A percentile compares a stretch with the other conserved stretches of the same genome.
phyloP scores from a whole-genome alignment of 1,140 invertebrate species.

The Scaptodrosophila lebanonensis region DNA sequence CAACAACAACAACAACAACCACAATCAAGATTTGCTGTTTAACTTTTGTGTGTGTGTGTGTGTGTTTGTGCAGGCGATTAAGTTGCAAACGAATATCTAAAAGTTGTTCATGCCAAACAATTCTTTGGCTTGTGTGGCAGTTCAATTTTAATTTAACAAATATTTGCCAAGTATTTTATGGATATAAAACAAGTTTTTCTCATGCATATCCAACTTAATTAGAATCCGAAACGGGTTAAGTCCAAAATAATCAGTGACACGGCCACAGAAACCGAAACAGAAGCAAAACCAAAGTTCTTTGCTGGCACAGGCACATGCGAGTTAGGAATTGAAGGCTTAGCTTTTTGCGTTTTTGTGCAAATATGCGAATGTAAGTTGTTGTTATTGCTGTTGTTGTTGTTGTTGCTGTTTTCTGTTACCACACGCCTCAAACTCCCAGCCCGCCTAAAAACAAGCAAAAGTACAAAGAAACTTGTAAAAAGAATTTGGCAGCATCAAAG shows the following conservation, averaged over 20 bases:
- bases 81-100: conserved; percentile 36
- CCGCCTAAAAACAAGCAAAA: conserved; percentile 20
- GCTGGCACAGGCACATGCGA: too few species aligned
- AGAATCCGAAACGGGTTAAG: conserved; percentile 41
- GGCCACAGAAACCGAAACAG: conserved; percentile 17
- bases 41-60: background rate
- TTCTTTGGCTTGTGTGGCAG: conserved; percentile 30
- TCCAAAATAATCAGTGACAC: conserved; percentile 41
- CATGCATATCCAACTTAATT: conserved; percentile 45
- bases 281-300: conserved; percentile 28
- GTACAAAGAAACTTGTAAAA: conserved; percentile 65
- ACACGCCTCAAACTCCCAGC: background rate
- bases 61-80: conserved; percentile 43
- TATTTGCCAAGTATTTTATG: conserved; percentile 23
- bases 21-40: conserved; percentile 1
- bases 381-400: background rate
- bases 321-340: too few species aligned
- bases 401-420: conserved; percentile 6
- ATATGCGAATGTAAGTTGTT: conserved; percentile 14
- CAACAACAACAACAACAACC: conserved; percentile 26
- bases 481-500: conserved; percentile 73
- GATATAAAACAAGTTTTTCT: conserved; percentile 27
- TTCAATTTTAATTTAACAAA: conserved; percentile 50
- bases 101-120: conserved; percentile 45
- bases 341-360: background rate